Evolutionary conservation across 2,113 vertebrate genomes (phyloP).

Genomic region (Pedetes capensis): DNA sequence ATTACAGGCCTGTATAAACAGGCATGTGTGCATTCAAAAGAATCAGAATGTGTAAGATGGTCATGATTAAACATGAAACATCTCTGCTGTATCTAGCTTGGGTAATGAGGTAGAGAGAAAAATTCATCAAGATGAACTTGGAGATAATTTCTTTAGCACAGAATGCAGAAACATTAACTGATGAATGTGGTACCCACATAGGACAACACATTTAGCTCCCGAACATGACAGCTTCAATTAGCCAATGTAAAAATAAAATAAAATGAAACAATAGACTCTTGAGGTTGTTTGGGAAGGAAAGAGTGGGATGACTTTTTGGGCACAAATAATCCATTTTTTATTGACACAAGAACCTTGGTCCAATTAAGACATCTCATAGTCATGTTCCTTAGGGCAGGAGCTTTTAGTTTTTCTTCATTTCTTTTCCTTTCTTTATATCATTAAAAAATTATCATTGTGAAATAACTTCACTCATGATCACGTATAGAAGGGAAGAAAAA

Average conservation of each 20-base stretch:
- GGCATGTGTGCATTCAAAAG: not conserved
- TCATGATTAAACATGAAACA: slow-evolving; percentile 52
- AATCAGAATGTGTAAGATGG: slow-evolving; percentile 23
- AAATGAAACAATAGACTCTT: not conserved
- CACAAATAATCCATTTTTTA: not conserved
- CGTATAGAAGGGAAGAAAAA: not conserved
- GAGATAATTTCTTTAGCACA: slow-evolving; percentile 69
- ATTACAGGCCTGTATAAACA: slow-evolving; percentile 8
- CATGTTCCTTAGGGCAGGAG: not conserved
- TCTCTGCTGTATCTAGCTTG: slow-evolving; percentile 50
- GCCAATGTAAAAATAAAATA: slow-evolving; percentile 31
- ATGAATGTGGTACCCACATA: slow-evolving; percentile 37
- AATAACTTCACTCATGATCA: not conserved
- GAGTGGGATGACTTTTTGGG: not conserved
- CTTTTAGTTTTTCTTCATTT: not conserved
- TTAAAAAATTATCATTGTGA: not conserved
- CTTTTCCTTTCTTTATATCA: not conserved
- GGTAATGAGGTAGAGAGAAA: slow-evolving; percentile 69
- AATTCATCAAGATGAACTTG: slow-evolving; percentile 70
- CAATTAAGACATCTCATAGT: not conserved
- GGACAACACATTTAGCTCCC: slow-evolving; percentile 54
- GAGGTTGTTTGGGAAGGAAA: not conserved
- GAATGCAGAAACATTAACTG: slow-evolving; percentile 62
- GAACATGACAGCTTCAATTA: slow-evolving; percentile 16
- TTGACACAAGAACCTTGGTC: not conserved